phyloP scores from a whole-genome alignment of 2,888 invertebrate genomes.

The Heteromurus nitidus region DNA sequence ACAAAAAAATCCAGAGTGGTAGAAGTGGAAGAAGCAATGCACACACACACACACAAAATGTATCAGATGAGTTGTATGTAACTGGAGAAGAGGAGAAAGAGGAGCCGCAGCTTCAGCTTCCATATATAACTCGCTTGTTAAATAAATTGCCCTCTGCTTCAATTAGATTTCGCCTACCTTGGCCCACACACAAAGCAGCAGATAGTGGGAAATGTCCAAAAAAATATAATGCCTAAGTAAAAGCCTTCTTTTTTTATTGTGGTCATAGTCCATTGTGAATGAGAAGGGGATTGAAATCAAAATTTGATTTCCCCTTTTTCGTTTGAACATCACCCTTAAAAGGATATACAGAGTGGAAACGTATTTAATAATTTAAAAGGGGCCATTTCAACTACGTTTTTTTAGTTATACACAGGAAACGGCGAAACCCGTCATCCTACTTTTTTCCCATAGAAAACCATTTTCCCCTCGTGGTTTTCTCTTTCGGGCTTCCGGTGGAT shows the following conservation, averaged over 20 bases:
- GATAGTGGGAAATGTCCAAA: neutral
- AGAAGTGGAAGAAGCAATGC: neutral
- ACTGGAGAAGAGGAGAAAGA: too few relatives aligned
- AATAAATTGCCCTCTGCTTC: neutral
- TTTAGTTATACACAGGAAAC: neutral
- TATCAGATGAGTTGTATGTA: too few relatives aligned
- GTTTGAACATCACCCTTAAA: neutral
- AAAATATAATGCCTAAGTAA: neutral
- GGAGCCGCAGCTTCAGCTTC: too few relatives aligned
- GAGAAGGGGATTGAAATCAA: conserved; percentile 33
- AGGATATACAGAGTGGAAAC: neutral
- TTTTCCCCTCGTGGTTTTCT: neutral
- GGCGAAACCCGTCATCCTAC: neutral
- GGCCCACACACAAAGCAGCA: too few relatives aligned
- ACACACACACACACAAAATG: too few relatives aligned
- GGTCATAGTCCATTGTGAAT: conserved; percentile 5
- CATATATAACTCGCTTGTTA: too few relatives aligned
- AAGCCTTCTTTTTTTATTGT: neutral
- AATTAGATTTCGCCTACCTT: conserved; percentile 11
- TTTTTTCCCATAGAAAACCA: neutral
- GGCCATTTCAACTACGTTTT: neutral
- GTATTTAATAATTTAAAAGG: conserved; percentile 27
- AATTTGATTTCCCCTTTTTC: conserved; percentile 13
- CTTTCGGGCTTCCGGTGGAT: conserved; percentile 8
- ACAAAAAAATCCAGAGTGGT: neutral